Evolutionary conservation across 2,888 invertebrate species (phyloP), one percentile per base, ranked within the genome.

Genomic region (Limnephilus marmoratus): DNA sequence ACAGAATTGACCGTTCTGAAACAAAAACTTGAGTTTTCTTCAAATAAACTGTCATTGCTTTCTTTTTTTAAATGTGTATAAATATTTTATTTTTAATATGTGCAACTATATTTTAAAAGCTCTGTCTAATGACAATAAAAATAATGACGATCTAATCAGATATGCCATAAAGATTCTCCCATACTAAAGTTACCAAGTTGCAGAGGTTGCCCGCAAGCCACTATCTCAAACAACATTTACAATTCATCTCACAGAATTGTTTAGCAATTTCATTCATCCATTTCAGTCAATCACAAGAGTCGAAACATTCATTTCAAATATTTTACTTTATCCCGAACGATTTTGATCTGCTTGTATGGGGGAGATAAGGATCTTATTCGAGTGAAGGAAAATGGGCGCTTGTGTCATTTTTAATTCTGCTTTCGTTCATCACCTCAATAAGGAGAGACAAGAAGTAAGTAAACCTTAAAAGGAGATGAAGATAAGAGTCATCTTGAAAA

Each of bases 231-330:
- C 37, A 37, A 31, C n/a, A 45, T 90, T 92, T 92, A 81, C 85
- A 87, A 93, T 93, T 92, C 93, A 81, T 37, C 89, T 90, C 93
- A 92, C 93, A 88, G 53, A 18, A 68, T 34, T 37, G 85, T 89
- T 49, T 83, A 89, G 90, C 92, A 90, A 93, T 93, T 93, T 85
- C 93, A 93, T 93, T 93, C 93, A 93, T 93, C 29, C 91, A 37
- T n/a, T n/a, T 68, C 68, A 31, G 15, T 68, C 53, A 91, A 86
- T 80, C 49, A 88, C 86, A 18, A 31, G 91, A 91, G 41, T 91
- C 91, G 41, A 68, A 53, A 41, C 90, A 49, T 41, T 49, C 80
- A 29, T 86, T 4, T 37, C 81, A 83, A n/a, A n/a, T 68, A n/a
- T 68, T 37, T 24, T 24, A 68, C 24, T 68, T 68, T 68, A 24